Percentiles rank a stretch among this genome's conserved stretches.
phyloP scores from a whole-genome alignment of 2,797 vertebrate genomes.

The Molossus alvarezi region DNA sequence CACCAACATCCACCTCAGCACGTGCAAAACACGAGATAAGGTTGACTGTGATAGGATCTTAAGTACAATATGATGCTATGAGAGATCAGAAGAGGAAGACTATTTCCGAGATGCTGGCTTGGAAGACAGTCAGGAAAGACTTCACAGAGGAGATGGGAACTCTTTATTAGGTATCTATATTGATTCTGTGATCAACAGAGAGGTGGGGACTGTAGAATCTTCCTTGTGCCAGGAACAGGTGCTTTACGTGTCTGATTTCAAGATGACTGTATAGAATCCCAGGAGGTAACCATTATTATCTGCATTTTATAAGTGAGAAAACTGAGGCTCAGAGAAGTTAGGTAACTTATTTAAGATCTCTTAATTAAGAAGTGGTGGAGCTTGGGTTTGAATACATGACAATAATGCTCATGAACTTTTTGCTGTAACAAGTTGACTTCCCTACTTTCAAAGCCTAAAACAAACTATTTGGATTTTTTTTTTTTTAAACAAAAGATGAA shows the following conservation, averaged over 20 bases:
- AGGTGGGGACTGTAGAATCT: background rate
- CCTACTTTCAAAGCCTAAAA: constrained; percentile 21
- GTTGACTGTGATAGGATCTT: background rate
- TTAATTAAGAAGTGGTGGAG: background rate
- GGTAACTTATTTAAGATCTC: background rate
- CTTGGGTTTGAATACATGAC: constrained; percentile 1
- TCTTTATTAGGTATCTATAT: background rate
- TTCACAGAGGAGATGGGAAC: background rate
- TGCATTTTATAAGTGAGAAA: constrained; percentile 33
- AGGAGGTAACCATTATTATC: background rate
- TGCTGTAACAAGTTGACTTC: background rate
- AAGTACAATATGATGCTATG: background rate
- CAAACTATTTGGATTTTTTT: constrained; percentile 25
- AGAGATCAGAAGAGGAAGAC: background rate
- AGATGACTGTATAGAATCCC: background rate
- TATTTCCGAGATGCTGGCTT: background rate
- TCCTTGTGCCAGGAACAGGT: background rate
- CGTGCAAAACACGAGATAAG: background rate
- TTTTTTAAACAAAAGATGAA: constrained; percentile 4
- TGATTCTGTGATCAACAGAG: background rate
- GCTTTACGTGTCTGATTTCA: constrained; percentile 11
- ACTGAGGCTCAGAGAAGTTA: background rate
- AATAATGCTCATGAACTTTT: background rate
- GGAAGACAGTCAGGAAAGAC: background rate
- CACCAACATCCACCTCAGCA: background rate